Evolutionary conservation across 2,888 invertebrate genomes (phyloP), one percentile per base, ranked within the genome.

Genomic region (Hirudinaria manillensis): DNA sequence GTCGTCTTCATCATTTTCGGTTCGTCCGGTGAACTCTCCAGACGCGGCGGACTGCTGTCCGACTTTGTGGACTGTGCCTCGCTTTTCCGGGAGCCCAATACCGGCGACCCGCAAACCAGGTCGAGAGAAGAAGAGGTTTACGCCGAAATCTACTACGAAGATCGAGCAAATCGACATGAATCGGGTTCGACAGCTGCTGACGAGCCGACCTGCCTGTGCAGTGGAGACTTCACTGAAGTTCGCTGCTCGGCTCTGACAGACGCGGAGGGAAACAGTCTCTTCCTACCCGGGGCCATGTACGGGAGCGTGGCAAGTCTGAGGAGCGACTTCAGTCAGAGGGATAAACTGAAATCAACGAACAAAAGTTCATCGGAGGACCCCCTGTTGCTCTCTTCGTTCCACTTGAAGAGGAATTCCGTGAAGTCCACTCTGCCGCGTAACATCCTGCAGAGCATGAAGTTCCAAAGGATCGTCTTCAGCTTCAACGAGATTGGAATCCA

Each of bases 401-500:
- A 27, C 29, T 29, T 61, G 61, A 27, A 24, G 7, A 61, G 19
- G 29, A 29, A 61, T 10, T 61, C 61, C 1, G 21, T 61, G 13
- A 61, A 29, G 61, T 24, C 24, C 61, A 61, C 13, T 16, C 21
- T 61, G 6, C 61, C 61, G 1, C 61, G 61, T 10, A 27, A 61
- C 61, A 61, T 61, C 61, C 24, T 61, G 7, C 61, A 61, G 61
- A 24, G 29, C 61, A 61, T 61, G 61, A 24, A 29, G 24, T 61
- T 61, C 10, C 61, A 61, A 19, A 4, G 61, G 13, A 19, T 61
- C 61, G 61, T 61, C 24, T 61, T 61, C 61, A 61, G 29, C 29
- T 61, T 7, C 61, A 61, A 61, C 61, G 61, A 61, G 29, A 61
- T 61, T n/a, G 61, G 61, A 13, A 61, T 21, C 24, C 29, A 61